phyloP scores from a whole-genome alignment of 2,113 vertebrate species.

The Smithornis capensis region DNA sequence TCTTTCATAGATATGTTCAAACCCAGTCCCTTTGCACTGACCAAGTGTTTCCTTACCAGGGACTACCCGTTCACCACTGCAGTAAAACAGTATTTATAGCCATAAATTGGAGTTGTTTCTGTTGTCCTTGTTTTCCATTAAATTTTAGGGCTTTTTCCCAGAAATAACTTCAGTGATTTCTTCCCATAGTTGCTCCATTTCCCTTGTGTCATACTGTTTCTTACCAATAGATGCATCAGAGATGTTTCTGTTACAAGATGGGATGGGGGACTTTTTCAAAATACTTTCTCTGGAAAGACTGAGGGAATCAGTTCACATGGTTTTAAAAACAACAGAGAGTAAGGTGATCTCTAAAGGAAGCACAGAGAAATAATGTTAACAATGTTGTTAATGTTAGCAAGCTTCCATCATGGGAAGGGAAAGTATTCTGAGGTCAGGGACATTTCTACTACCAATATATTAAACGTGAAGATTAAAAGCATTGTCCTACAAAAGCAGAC shows the following conservation, averaged over 20 bases:
- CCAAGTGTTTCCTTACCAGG: neutral
- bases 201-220: neutral
- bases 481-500: neutral
- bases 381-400: neutral
- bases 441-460: neutral
- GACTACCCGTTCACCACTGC: neutral
- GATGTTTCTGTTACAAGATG: neutral
- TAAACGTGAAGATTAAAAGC: neutral
- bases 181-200: neutral
- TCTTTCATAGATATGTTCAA: neutral
- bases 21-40: neutral
- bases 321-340: neutral
- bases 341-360: neutral
- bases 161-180: neutral
- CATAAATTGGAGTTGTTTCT: neutral
- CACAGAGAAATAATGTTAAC: neutral
- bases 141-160: accelerated
- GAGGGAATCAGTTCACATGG: neutral
- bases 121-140: neutral
- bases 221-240: neutral
- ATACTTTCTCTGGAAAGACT: neutral
- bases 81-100: neutral
- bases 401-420: neutral
- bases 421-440: neutral
- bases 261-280: neutral